Conservation (phyloP, 1,140 invertebrate genomes). For the Nasonia giraulti region DNA sequence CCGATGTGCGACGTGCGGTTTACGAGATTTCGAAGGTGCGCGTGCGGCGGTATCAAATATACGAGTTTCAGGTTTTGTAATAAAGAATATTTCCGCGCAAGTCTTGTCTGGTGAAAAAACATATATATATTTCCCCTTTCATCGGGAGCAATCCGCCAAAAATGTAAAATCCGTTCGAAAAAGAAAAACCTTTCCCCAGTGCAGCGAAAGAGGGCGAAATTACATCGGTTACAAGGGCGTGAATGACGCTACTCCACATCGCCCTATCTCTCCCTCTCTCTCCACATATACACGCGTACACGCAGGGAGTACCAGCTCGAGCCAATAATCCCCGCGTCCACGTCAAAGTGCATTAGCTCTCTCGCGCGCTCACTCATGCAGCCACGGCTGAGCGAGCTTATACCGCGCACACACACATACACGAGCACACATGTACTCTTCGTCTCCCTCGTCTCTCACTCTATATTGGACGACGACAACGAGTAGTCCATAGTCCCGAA, state of each 20-base stretch:
- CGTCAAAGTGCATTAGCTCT: constrained; percentile 45
- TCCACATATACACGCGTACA: not conserved
- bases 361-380: constrained; percentile 20
- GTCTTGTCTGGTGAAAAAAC: no score
- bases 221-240: constrained; percentile 16
- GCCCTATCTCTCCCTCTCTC: not conserved
- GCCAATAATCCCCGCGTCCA: constrained; percentile 20
- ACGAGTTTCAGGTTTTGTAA: not conserved
- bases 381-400: not conserved
- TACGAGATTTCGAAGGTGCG: not conserved
- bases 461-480: not conserved
- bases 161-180: not conserved
- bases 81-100: no score
- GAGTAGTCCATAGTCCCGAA: not conserved
- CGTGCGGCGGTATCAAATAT: not conserved
- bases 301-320: not conserved
- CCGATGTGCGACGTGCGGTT: not conserved
- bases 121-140: no score
- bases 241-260: not conserved
- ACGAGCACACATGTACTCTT: no score
- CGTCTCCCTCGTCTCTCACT: no score
- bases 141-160: no score
- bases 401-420: not conserved
- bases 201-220: not conserved
- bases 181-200: not conserved